Evolutionary conservation across 2,888 invertebrate genomes (phyloP).

Genomic region (Synanthedon tipuliformis): DNA sequence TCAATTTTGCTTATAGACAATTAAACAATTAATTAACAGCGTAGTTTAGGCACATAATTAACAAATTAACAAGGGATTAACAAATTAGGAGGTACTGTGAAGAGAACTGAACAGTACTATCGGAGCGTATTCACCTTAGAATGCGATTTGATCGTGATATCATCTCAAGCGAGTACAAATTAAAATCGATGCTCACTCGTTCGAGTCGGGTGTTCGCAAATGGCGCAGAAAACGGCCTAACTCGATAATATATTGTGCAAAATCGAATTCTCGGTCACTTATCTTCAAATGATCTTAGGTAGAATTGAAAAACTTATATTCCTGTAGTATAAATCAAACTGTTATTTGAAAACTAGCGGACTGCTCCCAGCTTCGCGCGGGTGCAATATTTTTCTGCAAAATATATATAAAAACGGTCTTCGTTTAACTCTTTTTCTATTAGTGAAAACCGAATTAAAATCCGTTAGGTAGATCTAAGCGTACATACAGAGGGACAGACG

Average conservation of each 20-base stretch:
- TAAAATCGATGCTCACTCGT: conserved; percentile 32
- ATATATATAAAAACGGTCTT: too few species aligned
- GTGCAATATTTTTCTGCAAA: too few species aligned
- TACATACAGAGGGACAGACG: too few species aligned
- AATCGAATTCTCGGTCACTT: conserved; percentile 14
- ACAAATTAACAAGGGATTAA: not conserved
- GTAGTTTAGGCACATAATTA: too few species aligned
- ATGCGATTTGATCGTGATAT: conserved; percentile 15
- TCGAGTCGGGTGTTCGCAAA: conserved; percentile 22
- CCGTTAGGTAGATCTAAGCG: too few species aligned
- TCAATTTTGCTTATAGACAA: too few species aligned
- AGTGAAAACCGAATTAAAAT: too few species aligned
- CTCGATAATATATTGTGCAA: conserved; percentile 27
- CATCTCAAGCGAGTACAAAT: conserved; percentile 14
- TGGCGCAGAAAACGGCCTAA: conserved; percentile 36
- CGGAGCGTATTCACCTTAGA: conserved; percentile 17
- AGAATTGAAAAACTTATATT: conserved; percentile 23
- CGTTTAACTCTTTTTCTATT: too few species aligned
- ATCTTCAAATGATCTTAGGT: conserved; percentile 17
- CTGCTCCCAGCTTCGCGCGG: too few species aligned
- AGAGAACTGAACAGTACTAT: conserved; percentile 13
- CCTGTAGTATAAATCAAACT: not conserved
- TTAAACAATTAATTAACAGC: too few species aligned
- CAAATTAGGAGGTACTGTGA: conserved; percentile 13
- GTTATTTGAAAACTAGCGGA: not conserved